A percentile compares a stretch with the other conserved stretches of the same genome.
phyloP scores from a whole-genome alignment of 1,140 invertebrate genomes.

The Drosophila chauvacae region DNA sequence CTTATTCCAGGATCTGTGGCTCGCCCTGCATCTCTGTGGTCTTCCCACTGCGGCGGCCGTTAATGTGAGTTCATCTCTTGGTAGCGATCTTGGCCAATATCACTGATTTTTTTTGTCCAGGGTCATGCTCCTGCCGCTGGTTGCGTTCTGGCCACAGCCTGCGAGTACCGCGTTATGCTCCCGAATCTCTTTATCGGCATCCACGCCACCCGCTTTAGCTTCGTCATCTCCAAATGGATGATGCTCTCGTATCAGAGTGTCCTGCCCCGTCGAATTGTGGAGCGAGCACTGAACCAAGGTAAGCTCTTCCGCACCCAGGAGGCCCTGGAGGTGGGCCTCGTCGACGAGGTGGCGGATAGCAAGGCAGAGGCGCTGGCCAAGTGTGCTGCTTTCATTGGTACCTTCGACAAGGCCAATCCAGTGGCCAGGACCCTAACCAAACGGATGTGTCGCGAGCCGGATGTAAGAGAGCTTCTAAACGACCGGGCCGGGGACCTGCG shows the following conservation, averaged over 20 bases:
- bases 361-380: slow-evolving; percentile 88
- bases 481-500: slow-evolving; percentile 87
- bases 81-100: neutral
- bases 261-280: slow-evolving; percentile 86
- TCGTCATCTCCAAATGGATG: slow-evolving; percentile 91
- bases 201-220: slow-evolving; percentile 90
- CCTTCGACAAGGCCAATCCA: slow-evolving; percentile 87
- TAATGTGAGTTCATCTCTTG: slow-evolving; percentile 87
- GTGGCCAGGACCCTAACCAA: slow-evolving; percentile 88
- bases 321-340: slow-evolving; percentile 88
- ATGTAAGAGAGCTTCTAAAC: slow-evolving; percentile 86
- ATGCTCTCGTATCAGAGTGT: slow-evolving; percentile 85
- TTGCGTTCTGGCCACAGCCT: slow-evolving; percentile 91
- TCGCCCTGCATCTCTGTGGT: slow-evolving; percentile 89
- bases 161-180: slow-evolving; percentile 93
- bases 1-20: slow-evolving; percentile 91
- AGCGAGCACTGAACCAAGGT: slow-evolving; percentile 90
- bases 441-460: slow-evolving; percentile 86
- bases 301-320: slow-evolving; percentile 90
- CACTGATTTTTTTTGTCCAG: slow-evolving; percentile 74
- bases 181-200: slow-evolving; percentile 92
- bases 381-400: slow-evolving; percentile 88
- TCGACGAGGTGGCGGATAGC: slow-evolving; percentile 90
- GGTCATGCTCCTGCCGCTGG: slow-evolving; percentile 94
- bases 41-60: slow-evolving; percentile 92